A percentile compares a stretch with the other conserved stretches of the same genome.
phyloP scores from a whole-genome alignment of 2,797 vertebrate genomes.

The Anniella stebbinsi region DNA sequence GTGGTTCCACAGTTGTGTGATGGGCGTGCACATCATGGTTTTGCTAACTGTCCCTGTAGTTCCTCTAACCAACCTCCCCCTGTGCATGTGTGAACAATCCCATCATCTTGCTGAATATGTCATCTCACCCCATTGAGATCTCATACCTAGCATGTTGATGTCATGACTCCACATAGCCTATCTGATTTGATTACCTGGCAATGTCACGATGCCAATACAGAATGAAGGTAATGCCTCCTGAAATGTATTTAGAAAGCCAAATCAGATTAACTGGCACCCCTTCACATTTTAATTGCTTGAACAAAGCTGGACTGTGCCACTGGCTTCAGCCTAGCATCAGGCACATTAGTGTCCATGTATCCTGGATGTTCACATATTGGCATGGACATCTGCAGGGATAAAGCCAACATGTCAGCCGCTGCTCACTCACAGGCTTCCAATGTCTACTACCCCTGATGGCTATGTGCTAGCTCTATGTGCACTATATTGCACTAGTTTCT shows the following conservation, averaged over 20 bases:
- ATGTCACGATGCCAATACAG: background rate
- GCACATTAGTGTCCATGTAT: no score
- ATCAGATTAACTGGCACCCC: background rate
- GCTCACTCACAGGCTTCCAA: background rate
- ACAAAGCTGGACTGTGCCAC: background rate
- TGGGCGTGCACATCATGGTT: no score
- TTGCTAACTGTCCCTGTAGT: no score
- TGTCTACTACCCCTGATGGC: no score
- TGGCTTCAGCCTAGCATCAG: background rate
- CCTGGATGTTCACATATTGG: background rate
- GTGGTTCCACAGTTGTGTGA: no score
- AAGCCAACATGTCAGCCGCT: background rate
- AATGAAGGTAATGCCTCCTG: background rate
- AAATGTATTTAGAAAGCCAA: background rate
- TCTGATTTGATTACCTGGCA: background rate
- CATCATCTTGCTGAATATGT: background rate
- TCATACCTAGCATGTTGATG: background rate
- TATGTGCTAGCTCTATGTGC: no score
- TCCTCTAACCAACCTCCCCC: no score
- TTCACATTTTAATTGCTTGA: background rate
- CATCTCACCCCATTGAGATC: background rate
- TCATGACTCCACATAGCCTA: background rate
- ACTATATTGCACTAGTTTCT: no score
- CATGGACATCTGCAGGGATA: background rate
- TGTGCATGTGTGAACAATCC: no score